phyloP scores from a whole-genome alignment of 2,888 invertebrate genomes.

The Parapristionchus giblindavisi region DNA sequence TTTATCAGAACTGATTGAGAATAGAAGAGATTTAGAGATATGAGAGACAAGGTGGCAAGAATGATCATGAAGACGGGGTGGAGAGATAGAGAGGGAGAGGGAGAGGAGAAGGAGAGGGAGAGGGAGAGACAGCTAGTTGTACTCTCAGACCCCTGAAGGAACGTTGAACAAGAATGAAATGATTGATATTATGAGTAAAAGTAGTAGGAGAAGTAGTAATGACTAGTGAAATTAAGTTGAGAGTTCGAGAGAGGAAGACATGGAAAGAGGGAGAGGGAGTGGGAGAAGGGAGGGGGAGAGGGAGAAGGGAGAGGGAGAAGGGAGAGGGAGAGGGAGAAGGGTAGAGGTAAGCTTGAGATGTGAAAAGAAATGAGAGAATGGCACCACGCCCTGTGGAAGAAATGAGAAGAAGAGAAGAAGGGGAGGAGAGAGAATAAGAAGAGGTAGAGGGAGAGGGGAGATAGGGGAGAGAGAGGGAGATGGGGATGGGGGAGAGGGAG shows the following conservation, averaged over 20 bases:
- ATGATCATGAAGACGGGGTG: conserved; percentile 13
- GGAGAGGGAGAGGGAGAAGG: conserved; percentile 12
- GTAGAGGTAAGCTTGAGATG: background rate
- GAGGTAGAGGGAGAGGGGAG: conserved; percentile 11
- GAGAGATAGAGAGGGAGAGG: conserved; percentile 13
- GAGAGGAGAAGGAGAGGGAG: conserved; percentile 10
- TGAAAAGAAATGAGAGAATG: conserved; percentile 25
- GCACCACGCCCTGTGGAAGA: conserved; percentile 1
- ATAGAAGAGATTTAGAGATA: background rate
- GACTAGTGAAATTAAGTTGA: background rate
- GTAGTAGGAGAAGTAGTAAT: conserved; percentile 18
- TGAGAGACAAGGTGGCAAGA: conserved; percentile 13
- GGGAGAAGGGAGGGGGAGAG: conserved; percentile 33
- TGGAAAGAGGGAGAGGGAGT: conserved; percentile 21
- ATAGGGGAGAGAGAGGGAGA: background rate
- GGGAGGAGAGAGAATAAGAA: no score
- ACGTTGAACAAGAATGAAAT: conserved; percentile 34
- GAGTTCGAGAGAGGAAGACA: conserved; percentile 19
- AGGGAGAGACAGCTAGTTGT: no score
- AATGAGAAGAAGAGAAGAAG: conserved; percentile 13
- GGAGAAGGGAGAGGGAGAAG: background rate
- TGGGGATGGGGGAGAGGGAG: conserved; percentile 5
- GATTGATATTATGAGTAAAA: conserved; percentile 36
- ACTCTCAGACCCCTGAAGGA: no score
- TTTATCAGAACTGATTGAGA: conserved; percentile 24